phyloP scores from a whole-genome alignment of 2,797 vertebrate genomes.

The Catostomus latipinnis region DNA sequence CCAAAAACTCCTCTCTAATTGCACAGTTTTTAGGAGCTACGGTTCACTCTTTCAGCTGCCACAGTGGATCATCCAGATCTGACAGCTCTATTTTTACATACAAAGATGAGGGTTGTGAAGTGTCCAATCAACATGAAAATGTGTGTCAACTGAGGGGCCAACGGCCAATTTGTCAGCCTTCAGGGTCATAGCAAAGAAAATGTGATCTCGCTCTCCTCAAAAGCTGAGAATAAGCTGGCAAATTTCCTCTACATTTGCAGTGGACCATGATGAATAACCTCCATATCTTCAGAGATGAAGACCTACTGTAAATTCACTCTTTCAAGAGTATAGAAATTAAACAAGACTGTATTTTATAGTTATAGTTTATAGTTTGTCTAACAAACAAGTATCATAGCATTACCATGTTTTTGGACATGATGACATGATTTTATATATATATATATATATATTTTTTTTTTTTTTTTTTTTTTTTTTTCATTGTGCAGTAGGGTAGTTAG shows the following conservation, averaged over 20 bases:
- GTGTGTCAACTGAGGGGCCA: slow-evolving; percentile 32
- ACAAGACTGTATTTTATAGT: too few species aligned
- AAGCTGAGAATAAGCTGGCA: slow-evolving; percentile 4
- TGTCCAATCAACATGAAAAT: slow-evolving; percentile 4
- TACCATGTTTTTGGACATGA: too few species aligned
- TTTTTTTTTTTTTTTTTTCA: too few species aligned
- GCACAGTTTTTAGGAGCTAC: slow-evolving; percentile 69
- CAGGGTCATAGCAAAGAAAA: not conserved
- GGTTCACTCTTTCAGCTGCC: slow-evolving; percentile 33
- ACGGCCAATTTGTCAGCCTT: slow-evolving; percentile 7
- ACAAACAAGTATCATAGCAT: too few species aligned
- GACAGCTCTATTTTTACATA: slow-evolving; percentile 31
- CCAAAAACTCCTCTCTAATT: slow-evolving; percentile 74
- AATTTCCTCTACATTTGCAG: not conserved
- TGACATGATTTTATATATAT: too few species aligned
- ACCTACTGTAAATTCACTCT: too few species aligned
- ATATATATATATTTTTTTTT: too few species aligned
- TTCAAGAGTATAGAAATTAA: too few species aligned
- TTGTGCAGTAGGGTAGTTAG: too few species aligned
- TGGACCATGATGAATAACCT: slow-evolving; percentile 16
- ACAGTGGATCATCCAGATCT: not conserved
- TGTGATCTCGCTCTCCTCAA: not conserved
- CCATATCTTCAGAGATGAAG: not conserved
- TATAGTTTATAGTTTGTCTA: too few species aligned
- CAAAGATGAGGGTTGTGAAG: not conserved